Evolutionary conservation across 2,888 invertebrate species (phyloP), one percentile per base, ranked within the genome.

Genomic region (Drosophila atripex): DNA sequence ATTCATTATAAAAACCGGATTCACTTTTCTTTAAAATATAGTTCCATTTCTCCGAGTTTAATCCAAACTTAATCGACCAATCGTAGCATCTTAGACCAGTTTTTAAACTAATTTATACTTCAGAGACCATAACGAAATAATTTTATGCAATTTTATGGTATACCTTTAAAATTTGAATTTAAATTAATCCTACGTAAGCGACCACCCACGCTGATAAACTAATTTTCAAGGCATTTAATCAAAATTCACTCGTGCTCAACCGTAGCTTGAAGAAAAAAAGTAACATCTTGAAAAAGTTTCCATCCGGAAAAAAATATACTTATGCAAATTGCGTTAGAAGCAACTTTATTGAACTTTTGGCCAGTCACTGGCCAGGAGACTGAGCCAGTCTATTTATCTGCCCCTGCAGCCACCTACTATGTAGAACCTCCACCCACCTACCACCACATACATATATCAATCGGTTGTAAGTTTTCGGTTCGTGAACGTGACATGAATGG

Each of bases 401-500:
- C 11, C 16, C 11, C 39, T 18, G 3, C 39, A 14, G 18, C 16
- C 39, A 8, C 16, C 64, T 63, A 38, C 60, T 51, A 51, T 30
- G n/a, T n/a, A n/a, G n/a, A 41, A 58, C 56, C 18, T 32, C 54
- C 76, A 65, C 57, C 70, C 73, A 78, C 45, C 18, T 9, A n/a
- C 25, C 7, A 9, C 39, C 39, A 28, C n/a, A 25, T 25, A 25
- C 28, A 59, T 80, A 84, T 86, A 84, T 86, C 87, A 80, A 80
- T 80, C 80, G 80, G 51, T 73, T 69, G 80, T 65, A 86, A 84
- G 76, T 86, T 86, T 86, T 61, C 61, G 69, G 54, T 64, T 69
- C 54, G 53, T 61, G 74, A 85, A 89, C 89, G 89, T 89, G 89
- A 90, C 89, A 78, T 85, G 89, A 90, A 89, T 89, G 79, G 86